Base-by-base conservation (phyloP, 1,140 invertebrate genomes). In the Habropoda laboriosa region DNA sequence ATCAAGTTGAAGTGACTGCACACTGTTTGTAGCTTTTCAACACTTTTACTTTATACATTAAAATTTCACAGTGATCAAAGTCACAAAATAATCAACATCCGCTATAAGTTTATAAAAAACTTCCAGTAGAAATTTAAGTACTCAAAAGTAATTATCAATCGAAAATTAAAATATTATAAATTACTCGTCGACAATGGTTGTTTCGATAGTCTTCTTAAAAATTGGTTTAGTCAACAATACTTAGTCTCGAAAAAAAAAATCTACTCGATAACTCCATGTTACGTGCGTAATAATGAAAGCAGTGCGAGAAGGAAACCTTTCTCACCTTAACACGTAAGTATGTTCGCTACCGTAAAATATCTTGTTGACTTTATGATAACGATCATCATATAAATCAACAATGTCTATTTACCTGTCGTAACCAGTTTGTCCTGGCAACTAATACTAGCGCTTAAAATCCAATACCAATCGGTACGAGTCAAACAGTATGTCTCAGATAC, bases 101-200 rank as follows among this genome's bases (percentile, higher is more conserved):
- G 10, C 1, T n/a, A n/a, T 1, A 45, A 57, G 3, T 40, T 53
- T 30, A 55, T 2, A 55, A 32, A 45, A 42, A 18, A 32, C 21
- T 27, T 10, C 10, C 13, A 42, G 2, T 24, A 27, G 66, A 80
- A 58, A 55, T 40, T 24, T 75, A 53, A 53, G 13, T 80, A 42
- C 24, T 5, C 21, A 40, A 40, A 61, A n/a, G n/a, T 24, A 61
- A 67, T 24, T n/a, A n/a, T n/a, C n/a, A n/a, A n/a, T n/a, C n/a
- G 8, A 40, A 60, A 58, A 55, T 60, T 42, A 61, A 70, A 53
- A n/a, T n/a, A n/a, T 45, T 58, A 5, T 51, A 53, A 40, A 47
- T 49, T 32, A 32, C 53, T 35, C 10, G 10, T 35, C 1, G 7
- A 18, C 24, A 24, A 38, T 38, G n/a, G 18, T 24, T 18, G 3